Base-by-base conservation (phyloP, 2,113 vertebrate species). In the Chunga burmeisteri region DNA sequence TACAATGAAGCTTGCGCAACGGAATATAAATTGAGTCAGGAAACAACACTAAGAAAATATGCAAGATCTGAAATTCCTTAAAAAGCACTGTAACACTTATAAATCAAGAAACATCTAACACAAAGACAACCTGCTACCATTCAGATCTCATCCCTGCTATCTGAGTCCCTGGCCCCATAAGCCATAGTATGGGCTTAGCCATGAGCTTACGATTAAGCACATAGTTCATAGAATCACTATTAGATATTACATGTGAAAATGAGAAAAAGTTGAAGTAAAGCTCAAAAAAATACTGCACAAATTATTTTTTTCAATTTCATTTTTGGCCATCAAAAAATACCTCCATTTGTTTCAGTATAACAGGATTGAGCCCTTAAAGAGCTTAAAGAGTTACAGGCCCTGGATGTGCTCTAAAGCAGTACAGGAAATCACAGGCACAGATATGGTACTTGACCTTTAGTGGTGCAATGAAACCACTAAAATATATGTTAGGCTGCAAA, bases 401-500 rank as follows among this genome's bases (percentile, higher is more conserved):
- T 95, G 71, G 86, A 93, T 89, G 86, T 86, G 83, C 75, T 96
- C 95, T 91, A 96, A 83, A 94, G 92, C 86, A 82, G 90, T 26
- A 90, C 27, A 94, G 94, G 95, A 98, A 98, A 96, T 84, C 89
- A 88, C 91, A 93, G 85, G 63, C 91, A 79, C 70, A 72, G 94
- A 66, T 74, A 90, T 52, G 93, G 79, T 61, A 61, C 73, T 93
- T 97, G 89, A 96, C 94, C 95, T 96, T 97, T 96, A 96, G 90
- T 70, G 73, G 87, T 78, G 78, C 95, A 95, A 79, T 84, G 88
- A 97, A 86, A 91, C 80, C 65, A 90, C 79, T 95, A 79, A 96
- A 96, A 95, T 93, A 75, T 92, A 90, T 96, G 94, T 97, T 86
- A 89, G 94, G 86, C 95, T 95, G 85, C 77, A 92, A 94, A 83